Percentiles rank a stretch among this genome's conserved stretches.
phyloP scores from a whole-genome alignment of 2,888 invertebrate genomes.

The Strigamia crassipes region DNA sequence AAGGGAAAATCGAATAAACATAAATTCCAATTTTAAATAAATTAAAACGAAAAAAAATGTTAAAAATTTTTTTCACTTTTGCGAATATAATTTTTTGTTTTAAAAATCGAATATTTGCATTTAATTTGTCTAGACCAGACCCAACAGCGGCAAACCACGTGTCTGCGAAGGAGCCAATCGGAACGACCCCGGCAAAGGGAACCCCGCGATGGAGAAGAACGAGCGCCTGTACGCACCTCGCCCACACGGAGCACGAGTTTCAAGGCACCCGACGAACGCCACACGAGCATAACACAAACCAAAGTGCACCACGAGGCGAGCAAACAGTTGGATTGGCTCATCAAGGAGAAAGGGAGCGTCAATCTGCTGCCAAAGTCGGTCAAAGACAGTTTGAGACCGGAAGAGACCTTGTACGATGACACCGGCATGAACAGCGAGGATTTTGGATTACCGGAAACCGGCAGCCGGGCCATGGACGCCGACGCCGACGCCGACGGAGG shows the following conservation, averaged over 20 bases:
- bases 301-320: slow-evolving; percentile 43
- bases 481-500: not conserved
- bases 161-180: slow-evolving; percentile 29
- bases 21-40: too few species aligned
- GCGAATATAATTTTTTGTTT: too few species aligned
- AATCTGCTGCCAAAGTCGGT: slow-evolving; percentile 46
- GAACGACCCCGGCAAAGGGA: not conserved
- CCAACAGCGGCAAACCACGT: not conserved
- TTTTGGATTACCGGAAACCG: not conserved
- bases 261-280: not conserved
- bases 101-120: too few species aligned
- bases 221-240: not conserved
- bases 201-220: not conserved
- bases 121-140: not conserved
- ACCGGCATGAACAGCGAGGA: slow-evolving; percentile 1
- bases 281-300: not conserved
- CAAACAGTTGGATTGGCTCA: slow-evolving; percentile 41
- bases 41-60: too few species aligned
- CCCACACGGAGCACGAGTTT: not conserved
- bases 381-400: slow-evolving; percentile 45
- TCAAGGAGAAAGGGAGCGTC: slow-evolving; percentile 13
- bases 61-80: too few species aligned
- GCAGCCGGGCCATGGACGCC: not conserved
- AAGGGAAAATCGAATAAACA: too few species aligned
- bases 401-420: slow-evolving; percentile 45